Percentiles rank a stretch among this genome's conserved stretches.
Conservation (phyloP, 2,797 vertebrate genomes). For the Sternotherus odoratus region DNA sequence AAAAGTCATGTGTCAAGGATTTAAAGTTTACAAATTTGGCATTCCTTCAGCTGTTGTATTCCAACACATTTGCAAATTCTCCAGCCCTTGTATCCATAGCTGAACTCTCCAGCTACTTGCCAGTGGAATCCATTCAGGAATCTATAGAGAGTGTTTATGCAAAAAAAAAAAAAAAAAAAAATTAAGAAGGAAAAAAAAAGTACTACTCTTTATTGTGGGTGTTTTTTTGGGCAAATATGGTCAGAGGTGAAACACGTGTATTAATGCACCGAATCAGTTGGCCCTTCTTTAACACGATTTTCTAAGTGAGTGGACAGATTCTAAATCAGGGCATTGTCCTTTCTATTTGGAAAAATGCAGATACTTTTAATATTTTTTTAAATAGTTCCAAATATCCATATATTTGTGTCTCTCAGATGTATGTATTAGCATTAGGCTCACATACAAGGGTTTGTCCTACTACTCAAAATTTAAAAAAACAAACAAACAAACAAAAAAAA, state of each 20-base stretch:
- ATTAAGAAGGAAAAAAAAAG: too few relatives aligned
- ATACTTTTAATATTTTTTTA: neutral
- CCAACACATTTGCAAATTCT: neutral
- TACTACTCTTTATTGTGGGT: conserved; percentile 44
- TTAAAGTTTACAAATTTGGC: neutral
- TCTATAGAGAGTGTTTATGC: neutral
- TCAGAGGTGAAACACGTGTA: conserved; percentile 57
- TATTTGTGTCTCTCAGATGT: neutral
- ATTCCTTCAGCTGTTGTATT: neutral
- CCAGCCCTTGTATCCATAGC: conserved; percentile 8
- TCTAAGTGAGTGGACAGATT: neutral
- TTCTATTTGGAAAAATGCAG: conserved; percentile 51
- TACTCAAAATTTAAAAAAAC: conserved; percentile 22
- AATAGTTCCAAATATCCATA: neutral
- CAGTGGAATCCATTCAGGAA: neutral
- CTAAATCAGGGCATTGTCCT: neutral
- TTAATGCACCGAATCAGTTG: conserved; percentile 48
- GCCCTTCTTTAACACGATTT: conserved; percentile 49
- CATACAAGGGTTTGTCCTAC: neutral
- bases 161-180: too few relatives aligned
- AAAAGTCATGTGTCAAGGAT: neutral
- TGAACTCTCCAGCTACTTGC: neutral
- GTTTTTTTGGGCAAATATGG: conserved; percentile 28
- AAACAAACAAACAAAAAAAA: too few relatives aligned
- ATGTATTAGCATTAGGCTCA: conserved; percentile 44